Evolutionary conservation across 1,140 invertebrate genomes (phyloP).

Genomic region (Aphelinus atriplicis): DNA sequence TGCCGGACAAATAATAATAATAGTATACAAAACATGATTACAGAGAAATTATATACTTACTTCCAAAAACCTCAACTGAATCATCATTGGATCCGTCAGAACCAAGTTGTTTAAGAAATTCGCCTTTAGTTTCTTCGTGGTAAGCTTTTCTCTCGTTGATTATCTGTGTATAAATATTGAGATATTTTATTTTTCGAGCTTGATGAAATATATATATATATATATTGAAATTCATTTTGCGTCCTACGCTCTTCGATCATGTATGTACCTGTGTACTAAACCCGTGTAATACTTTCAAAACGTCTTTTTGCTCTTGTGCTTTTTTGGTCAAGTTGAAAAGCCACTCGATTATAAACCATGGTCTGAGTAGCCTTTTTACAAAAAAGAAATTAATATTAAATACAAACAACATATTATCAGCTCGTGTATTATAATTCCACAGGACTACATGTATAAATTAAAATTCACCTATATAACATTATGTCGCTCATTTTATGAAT

Average conservation of each 20-base stretch:
- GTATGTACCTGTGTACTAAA: constrained; percentile 71
- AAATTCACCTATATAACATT: background rate
- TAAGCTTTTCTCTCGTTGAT: constrained; percentile 48
- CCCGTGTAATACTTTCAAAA: constrained; percentile 67
- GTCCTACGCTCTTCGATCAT: background rate
- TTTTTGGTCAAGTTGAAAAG: background rate
- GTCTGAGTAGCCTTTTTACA: too few species aligned
- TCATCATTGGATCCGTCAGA: background rate
- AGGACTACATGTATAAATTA: constrained; percentile 10
- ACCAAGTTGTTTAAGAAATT: constrained; percentile 13
- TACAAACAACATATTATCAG: too few species aligned
- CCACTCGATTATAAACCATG: too few species aligned
- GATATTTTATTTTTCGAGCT: background rate
- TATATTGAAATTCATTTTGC: background rate
- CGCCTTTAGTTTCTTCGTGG: constrained; percentile 39
- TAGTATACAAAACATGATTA: too few species aligned
- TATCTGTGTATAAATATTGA: constrained; percentile 39
- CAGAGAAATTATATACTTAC: background rate
- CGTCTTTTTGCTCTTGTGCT: background rate
- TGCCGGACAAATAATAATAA: too few species aligned
- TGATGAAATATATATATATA: background rate
- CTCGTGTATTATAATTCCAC: background rate
- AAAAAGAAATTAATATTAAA: too few species aligned
- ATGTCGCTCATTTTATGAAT: constrained; percentile 40
- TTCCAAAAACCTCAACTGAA: background rate